Evolutionary conservation across 92 coral and sea anemone genomes (phyloP).

Genomic region (Virgularia gustaviana): DNA sequence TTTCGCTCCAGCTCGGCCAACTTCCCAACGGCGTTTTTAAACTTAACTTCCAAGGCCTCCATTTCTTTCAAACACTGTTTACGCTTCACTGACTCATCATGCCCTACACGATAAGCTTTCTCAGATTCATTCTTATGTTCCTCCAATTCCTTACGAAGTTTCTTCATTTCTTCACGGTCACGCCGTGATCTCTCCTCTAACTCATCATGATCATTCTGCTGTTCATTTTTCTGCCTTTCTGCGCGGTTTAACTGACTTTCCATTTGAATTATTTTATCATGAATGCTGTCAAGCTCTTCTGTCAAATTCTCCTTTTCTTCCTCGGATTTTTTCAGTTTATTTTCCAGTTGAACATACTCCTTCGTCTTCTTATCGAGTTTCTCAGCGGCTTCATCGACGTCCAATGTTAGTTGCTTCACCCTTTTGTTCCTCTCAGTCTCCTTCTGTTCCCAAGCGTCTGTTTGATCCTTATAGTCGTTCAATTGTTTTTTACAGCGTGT

Average conservation of each 20-base stretch:
- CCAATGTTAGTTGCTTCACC: constrained; percentile 16
- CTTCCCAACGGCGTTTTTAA: not conserved
- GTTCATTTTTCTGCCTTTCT: constrained; percentile 1
- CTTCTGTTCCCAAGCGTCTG: constrained; percentile 23
- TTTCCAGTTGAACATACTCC: not conserved
- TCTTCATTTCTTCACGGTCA: not conserved
- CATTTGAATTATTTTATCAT: constrained; percentile 3
- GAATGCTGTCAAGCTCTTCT: not conserved
- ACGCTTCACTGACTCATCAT: constrained; percentile 3
- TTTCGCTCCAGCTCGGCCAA: constrained; percentile 12
- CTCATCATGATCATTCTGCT: not conserved
- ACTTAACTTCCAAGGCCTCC: constrained; percentile 7
- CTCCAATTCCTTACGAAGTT: constrained; percentile 9
- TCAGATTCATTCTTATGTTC: constrained; percentile 10
- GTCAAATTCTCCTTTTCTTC: not conserved
- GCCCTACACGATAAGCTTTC: not conserved
- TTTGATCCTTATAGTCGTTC: constrained; percentile 9
- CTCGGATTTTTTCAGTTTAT: constrained; percentile 3
- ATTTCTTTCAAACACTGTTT: not conserved
- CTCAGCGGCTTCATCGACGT: constrained; percentile 4
- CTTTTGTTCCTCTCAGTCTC: constrained; percentile 25
- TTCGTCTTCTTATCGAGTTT: constrained; percentile 1
- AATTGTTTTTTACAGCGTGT: constrained; percentile 17
- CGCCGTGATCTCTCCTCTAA: not conserved
- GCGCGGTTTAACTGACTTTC: constrained; percentile 4